These are phyloP conservation scores for Catotricha subobsoleta DNA, from an alignment of 2,888 invertebrate genomes.

Conservation along the genomic window DNA sequence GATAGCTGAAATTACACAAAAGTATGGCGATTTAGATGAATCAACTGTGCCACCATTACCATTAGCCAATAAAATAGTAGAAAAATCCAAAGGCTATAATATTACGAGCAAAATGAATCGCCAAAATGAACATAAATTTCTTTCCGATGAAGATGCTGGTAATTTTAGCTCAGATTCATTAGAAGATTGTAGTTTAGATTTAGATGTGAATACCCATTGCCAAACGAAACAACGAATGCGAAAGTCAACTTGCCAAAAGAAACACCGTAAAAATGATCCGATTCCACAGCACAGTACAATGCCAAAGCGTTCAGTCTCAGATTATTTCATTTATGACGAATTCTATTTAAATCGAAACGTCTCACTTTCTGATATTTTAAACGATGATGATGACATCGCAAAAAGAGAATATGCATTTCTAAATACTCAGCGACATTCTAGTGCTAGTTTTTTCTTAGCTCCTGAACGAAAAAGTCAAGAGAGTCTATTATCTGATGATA, in stretches of 20 bases:
- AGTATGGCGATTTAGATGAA: slow-evolving; percentile 42
- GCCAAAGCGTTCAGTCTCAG: slow-evolving; percentile 52
- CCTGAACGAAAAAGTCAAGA: slow-evolving; percentile 48
- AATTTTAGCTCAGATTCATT: slow-evolving; percentile 65
- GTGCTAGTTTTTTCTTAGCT: slow-evolving; percentile 59
- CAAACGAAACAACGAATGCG: slow-evolving; percentile 22
- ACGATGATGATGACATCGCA: slow-evolving; percentile 31
- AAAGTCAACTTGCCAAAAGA: slow-evolving; percentile 36
- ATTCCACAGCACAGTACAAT: slow-evolving; percentile 5
- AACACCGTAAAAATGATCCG: slow-evolving; percentile 29
- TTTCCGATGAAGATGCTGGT: slow-evolving; percentile 41
- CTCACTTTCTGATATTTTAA: slow-evolving; percentile 36
- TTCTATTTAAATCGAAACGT: slow-evolving; percentile 32
- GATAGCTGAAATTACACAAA: slow-evolving; percentile 45
- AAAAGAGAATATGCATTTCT: slow-evolving; percentile 31
- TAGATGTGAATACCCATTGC: slow-evolving; percentile 25
- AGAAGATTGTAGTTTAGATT: slow-evolving; percentile 47
- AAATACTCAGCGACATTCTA: slow-evolving; percentile 44
- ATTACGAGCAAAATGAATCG: too few species aligned
- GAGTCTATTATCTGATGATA: slow-evolving; percentile 57
- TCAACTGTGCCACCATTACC: slow-evolving; percentile 23
- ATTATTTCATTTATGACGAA: slow-evolving; percentile 53
- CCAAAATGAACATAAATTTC: slow-evolving; percentile 2
- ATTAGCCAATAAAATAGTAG: slow-evolving; percentile 25
- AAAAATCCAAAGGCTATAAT: slow-evolving; percentile 12